Base-by-base conservation (phyloP, 2,888 invertebrate genomes). In the Tethea ocularis region DNA sequence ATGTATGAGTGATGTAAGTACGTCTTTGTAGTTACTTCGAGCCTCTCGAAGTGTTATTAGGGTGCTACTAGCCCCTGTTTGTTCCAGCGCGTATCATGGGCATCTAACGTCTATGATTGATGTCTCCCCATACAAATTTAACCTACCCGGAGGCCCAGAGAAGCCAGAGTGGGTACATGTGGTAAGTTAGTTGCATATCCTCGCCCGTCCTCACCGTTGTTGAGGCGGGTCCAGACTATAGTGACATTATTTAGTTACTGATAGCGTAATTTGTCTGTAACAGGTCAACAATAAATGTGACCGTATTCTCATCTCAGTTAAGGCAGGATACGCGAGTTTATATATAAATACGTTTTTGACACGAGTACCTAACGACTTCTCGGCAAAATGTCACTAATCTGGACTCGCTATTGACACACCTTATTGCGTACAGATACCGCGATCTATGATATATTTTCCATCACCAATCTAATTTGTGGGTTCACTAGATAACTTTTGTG, bases 61-160 rank as follows among this genome's bases (percentile, higher is more conserved):
- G 91, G 92, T 92, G 92, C 89, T 92, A 83, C 86, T 91, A 93
- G 93, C 89, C 83, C 90, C 87, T 91, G 84, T 91, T 94, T 94
- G 94, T 94, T 95, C 78, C 95, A 99, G 99, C 94, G 99, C 99
- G 61, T 99, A 99, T 95, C 99, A 99, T 92, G 99, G 99, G 68
- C 99, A 99, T 89, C 95, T 99, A 87, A 97, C 97, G 61, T 97
- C 98, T 65, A 96, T 98, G 89, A 98, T 99, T 94, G 98, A 98
- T 93, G 97, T 99, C 83, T 99, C 99, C 71, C 99, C 99, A 59
- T 99, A 99, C 95, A 99, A 99, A 94, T 98, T 99, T 92, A 97
- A 97, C 89, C 96, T 96, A 78, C 96, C 97, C 60, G 97, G 97
- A 76, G 96, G 96, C 69, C 95, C 96, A 67, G 95, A 96, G 65